These are phyloP conservation scores for Indicator indicator DNA, from an alignment of 2,113 vertebrate species.

Conservation along the genomic window DNA sequence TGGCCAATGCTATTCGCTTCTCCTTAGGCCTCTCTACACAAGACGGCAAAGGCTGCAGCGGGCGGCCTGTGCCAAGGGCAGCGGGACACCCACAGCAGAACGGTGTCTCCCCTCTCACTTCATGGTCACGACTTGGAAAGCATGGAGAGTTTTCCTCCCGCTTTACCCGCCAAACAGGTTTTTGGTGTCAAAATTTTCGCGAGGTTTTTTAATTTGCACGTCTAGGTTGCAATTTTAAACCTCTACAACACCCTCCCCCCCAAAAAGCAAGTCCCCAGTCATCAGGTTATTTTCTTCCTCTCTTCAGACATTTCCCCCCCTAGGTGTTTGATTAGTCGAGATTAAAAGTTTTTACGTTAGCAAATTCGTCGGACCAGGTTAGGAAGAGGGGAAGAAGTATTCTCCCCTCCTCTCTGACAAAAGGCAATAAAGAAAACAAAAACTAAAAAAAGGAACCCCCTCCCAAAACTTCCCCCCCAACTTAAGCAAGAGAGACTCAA, in stretches of 20 bases:
- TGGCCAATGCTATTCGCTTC: conserved; percentile 21
- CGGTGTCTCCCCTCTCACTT: conserved; percentile 54
- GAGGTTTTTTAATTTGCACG: neutral
- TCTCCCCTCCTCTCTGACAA: neutral
- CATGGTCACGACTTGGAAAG: conserved; percentile 66
- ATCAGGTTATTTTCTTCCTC: conserved; percentile 65
- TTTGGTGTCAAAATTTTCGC: neutral
- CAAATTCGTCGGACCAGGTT: neutral
- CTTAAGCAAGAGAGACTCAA: conserved; percentile 36
- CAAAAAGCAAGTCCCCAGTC: neutral
- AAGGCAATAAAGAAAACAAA: neutral
- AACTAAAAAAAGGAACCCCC: neutral
- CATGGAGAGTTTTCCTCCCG: conserved; percentile 1
- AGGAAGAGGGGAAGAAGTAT: neutral
- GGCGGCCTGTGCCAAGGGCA: conserved; percentile 33
- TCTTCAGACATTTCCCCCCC: conserved; percentile 65
- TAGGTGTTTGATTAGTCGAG: conserved; percentile 7
- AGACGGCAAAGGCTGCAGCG: conserved; percentile 13
- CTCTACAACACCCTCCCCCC: neutral
- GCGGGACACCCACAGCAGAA: conserved; percentile 5
- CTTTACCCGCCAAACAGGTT: neutral
- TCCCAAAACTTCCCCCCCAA: neutral
- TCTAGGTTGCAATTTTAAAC: neutral
- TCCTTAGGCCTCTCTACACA: neutral
- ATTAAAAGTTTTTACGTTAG: conserved; percentile 38